phyloP scores from a whole-genome alignment of 2,797 vertebrate genomes.

The Lithobates sylvaticus region DNA sequence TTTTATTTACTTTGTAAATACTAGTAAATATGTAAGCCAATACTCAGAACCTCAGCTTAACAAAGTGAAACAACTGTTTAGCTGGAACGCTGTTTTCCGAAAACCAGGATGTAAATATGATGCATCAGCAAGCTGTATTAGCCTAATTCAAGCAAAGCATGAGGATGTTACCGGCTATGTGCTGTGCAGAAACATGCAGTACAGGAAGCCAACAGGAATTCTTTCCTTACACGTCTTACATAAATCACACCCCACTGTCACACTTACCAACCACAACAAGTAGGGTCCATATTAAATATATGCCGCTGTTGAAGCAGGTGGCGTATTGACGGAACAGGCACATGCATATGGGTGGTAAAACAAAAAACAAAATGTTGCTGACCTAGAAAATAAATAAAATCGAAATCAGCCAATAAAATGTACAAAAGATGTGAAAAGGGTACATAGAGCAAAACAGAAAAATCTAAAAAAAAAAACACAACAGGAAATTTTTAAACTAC shows the following conservation, averaged over 20 bases:
- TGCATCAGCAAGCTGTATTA: slow-evolving; percentile 35
- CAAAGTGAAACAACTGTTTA: slow-evolving; percentile 39
- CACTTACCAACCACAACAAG: slow-evolving; percentile 97
- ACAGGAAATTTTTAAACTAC: too few relatives aligned
- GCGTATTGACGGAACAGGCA: slow-evolving; percentile 96
- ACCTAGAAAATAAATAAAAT: slow-evolving; percentile 80
- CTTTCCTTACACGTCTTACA: slow-evolving; percentile 51
- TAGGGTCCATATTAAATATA: slow-evolving; percentile 97
- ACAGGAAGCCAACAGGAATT: slow-evolving; percentile 61
- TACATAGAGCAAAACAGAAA: background rate
- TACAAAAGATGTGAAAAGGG: background rate
- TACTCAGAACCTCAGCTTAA: slow-evolving; percentile 20
- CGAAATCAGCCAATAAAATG: slow-evolving; percentile 22
- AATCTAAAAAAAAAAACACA: background rate
- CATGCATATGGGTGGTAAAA: slow-evolving; percentile 98
- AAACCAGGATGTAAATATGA: slow-evolving; percentile 54
- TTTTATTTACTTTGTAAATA: background rate
- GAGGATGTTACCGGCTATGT: slow-evolving; percentile 52
- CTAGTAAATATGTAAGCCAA: slow-evolving; percentile 10
- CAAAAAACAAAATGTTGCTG: slow-evolving; percentile 98
- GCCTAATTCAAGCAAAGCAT: background rate
- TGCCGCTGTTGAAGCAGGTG: slow-evolving; percentile 97
- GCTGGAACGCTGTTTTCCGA: slow-evolving; percentile 2
- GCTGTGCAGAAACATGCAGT: slow-evolving; percentile 62
- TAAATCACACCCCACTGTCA: slow-evolving; percentile 32